A percentile compares a stretch with the other conserved stretches of the same genome.
These are phyloP conservation scores for Acyrthosiphon pisum DNA, from an alignment of 1,140 invertebrate genomes.

Conservation along the genomic window DNA sequence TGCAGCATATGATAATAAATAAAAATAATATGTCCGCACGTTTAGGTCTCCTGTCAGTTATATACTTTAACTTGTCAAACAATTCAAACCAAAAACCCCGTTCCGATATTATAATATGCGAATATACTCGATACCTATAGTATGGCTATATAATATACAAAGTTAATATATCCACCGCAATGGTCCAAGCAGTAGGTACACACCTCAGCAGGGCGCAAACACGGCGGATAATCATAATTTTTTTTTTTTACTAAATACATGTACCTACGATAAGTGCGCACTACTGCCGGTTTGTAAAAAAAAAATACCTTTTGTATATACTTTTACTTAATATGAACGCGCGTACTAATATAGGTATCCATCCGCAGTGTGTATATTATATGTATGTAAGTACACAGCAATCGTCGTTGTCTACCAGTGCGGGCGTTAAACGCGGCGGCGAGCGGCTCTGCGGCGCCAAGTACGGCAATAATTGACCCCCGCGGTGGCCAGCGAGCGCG, in stretches of 20 bases:
- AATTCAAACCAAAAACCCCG: background rate
- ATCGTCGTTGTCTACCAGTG: background rate
- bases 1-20: too few relatives aligned
- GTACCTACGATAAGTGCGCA: too few relatives aligned
- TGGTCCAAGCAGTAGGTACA: background rate
- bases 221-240: too few relatives aligned
- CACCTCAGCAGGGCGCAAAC: too few relatives aligned
- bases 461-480: slow-evolving; percentile 17
- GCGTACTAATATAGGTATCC: too few relatives aligned
- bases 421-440: background rate
- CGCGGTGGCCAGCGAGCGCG: background rate
- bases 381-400: background rate
- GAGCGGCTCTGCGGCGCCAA: background rate
- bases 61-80: background rate
- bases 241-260: too few relatives aligned
- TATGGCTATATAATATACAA: too few relatives aligned
- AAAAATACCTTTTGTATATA: too few relatives aligned
- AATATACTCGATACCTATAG: too few relatives aligned
- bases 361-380: background rate
- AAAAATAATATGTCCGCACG: too few relatives aligned
- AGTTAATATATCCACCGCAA: background rate
- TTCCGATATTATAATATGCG: background rate
- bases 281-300: too few relatives aligned
- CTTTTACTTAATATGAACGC: too few relatives aligned
- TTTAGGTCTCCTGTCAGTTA: background rate